Base-by-base conservation (phyloP, 2,888 invertebrate species). In the Altica lythri region DNA sequence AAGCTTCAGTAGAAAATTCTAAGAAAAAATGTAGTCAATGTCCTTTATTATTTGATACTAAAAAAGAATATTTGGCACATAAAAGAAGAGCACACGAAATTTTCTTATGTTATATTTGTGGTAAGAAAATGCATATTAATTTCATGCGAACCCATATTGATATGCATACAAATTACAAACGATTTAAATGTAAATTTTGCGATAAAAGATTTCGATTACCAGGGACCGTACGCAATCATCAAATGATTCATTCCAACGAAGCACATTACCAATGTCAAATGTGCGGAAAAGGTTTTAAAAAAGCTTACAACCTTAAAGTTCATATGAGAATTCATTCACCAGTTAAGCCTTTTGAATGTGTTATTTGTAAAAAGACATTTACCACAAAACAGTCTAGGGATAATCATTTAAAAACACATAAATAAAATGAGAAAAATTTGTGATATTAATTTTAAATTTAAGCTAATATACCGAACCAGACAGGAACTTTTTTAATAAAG, bases 301-400 rank as follows among this genome's bases (percentile, higher is more conserved):
- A 49, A 12, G 27, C 46, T 19, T 44, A 53, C 34, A 38, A 47
- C 50, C 67, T 84, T 53, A 81, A 79, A 40, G 77, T 80, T 0
- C 85, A 85, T 62, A 70, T 76, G 1, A 71, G 78, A 2, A 71
- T 80, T 4, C 84, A 84, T 63, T 49, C 49, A 10, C 40, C 49
- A 4, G 29, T 49, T 1, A 49, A 49, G 40, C 49, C 77, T 4
- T 80, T 76, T 48, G 64, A 72, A 0, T 85, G 84, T 61, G 71
- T 75, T 1, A 68, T 81, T 45, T 84, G 84, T 62, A 77, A 78
- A 37, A 83, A 81, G 55, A 73, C 79, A 0, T 85, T 83, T 52
- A 74, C 78, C 9, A 75, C 79, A 2, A 63, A 64, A 34, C 61
- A 61, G 32, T 61, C 59, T 40, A 54, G 61, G 32, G 59, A 62